Evolutionary conservation across 2,888 invertebrate species (phyloP).

Genomic region (Rotaria socialis): DNA sequence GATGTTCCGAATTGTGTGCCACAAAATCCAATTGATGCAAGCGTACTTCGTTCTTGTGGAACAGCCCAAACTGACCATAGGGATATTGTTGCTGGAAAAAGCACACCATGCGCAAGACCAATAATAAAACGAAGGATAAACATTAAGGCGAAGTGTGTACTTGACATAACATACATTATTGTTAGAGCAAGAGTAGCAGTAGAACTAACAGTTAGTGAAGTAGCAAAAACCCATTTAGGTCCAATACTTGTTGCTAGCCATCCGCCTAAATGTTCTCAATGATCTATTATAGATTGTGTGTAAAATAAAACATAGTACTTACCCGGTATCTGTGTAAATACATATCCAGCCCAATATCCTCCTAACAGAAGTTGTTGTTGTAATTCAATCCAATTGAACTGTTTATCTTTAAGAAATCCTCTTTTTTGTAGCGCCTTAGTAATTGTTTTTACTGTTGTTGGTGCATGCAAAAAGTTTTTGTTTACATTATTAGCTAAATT

Average conservation of each 20-base stretch:
- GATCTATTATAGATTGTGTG: not conserved
- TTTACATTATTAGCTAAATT: no score
- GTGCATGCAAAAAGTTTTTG: no score
- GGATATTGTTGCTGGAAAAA: slow-evolving; percentile 17
- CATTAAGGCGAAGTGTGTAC: not conserved
- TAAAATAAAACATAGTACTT: not conserved
- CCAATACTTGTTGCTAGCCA: not conserved
- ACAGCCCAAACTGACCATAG: not conserved
- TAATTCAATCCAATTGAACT: not conserved
- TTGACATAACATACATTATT: not conserved
- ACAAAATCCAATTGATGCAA: not conserved
- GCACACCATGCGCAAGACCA: not conserved
- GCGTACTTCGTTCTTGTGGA: not conserved
- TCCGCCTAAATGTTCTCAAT: not conserved
- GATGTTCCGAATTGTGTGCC: slow-evolving; percentile 15
- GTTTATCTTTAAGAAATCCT: not conserved
- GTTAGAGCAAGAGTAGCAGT: not conserved
- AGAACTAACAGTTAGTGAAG: not conserved
- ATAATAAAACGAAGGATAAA: not conserved
- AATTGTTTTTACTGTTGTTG: not conserved
- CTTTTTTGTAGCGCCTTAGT: not conserved
- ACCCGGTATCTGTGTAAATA: not conserved
- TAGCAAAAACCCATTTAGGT: not conserved
- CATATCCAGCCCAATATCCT: not conserved
- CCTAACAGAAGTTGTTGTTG: not conserved